Evolutionary conservation across 2,797 vertebrate genomes (phyloP).

Genomic region (Liasis olivaceus): DNA sequence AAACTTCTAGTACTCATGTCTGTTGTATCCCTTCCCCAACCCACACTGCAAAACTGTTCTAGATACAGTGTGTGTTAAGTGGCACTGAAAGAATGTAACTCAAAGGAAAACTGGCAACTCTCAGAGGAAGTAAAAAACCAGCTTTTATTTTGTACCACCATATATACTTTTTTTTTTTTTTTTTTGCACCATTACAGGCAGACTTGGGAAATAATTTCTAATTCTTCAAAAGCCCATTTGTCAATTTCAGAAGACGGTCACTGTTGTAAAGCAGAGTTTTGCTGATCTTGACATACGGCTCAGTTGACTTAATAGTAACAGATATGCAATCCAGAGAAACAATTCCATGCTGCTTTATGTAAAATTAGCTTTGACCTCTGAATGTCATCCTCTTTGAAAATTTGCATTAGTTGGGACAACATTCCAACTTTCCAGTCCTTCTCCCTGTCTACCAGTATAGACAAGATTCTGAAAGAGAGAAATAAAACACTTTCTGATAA

Average conservation of each 20-base stretch:
- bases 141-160: not conserved
- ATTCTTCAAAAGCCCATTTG: not conserved
- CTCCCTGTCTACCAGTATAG: not conserved
- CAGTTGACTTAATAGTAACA: not conserved
- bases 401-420: not conserved
- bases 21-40: not conserved
- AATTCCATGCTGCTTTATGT: not conserved
- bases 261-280: not conserved
- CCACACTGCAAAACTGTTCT: not conserved
- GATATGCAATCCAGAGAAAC: not conserved
- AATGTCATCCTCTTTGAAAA: not conserved
- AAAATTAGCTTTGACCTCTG: not conserved
- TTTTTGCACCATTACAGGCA: not conserved
- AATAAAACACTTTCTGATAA: not conserved
- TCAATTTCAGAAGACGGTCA: not conserved
- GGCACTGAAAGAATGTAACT: too few species aligned
- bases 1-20: not conserved
- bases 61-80: not conserved
- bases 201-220: not conserved
- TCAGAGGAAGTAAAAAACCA: not conserved
- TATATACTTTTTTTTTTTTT: not conserved
- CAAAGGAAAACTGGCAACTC: not conserved
- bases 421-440: not conserved
- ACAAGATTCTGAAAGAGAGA: not conserved
- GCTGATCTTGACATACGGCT: not conserved